Percentiles rank a stretch among this genome's conserved stretches.
Evolutionary conservation across 2,888 invertebrate genomes (phyloP).

Genomic region (Andrena flavipes): DNA sequence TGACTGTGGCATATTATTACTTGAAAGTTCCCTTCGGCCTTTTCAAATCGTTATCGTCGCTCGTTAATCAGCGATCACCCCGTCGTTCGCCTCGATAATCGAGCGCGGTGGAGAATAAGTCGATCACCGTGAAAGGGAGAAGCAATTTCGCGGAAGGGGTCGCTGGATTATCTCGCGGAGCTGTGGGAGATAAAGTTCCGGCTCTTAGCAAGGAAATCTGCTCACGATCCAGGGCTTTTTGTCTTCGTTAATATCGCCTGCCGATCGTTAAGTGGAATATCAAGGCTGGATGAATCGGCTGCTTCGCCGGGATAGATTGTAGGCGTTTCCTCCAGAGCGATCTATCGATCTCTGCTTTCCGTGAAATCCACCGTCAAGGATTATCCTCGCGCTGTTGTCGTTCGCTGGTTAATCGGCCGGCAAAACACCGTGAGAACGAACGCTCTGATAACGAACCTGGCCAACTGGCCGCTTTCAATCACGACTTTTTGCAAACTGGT

Average conservation of each 20-base stretch:
- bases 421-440: constrained; percentile 45
- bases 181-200: constrained; percentile 15
- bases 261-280: constrained; percentile 50
- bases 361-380: constrained; percentile 28
- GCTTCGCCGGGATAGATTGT: constrained; percentile 20
- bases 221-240: constrained; percentile 37
- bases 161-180: constrained; percentile 13
- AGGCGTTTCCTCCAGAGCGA: constrained; percentile 24
- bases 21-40: background rate
- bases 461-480: constrained; percentile 8
- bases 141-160: constrained; percentile 32
- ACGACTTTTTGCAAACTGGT: background rate
- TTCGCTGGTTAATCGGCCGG: background rate
- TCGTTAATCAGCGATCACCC: constrained; percentile 51
- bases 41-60: constrained; percentile 39
- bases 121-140: constrained; percentile 46
- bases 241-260: constrained; percentile 51
- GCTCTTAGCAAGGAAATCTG: constrained; percentile 31
- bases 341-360: constrained; percentile 34
- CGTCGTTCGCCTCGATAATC: constrained; percentile 35
- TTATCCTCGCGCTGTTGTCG: constrained; percentile 19
- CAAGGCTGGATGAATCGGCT: constrained; percentile 48
- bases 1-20: too few species aligned
- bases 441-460: constrained; percentile 25
- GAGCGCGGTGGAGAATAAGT: constrained; percentile 32